Base-by-base conservation (phyloP, 2,113 vertebrate species). In the Centropus unirufus region DNA sequence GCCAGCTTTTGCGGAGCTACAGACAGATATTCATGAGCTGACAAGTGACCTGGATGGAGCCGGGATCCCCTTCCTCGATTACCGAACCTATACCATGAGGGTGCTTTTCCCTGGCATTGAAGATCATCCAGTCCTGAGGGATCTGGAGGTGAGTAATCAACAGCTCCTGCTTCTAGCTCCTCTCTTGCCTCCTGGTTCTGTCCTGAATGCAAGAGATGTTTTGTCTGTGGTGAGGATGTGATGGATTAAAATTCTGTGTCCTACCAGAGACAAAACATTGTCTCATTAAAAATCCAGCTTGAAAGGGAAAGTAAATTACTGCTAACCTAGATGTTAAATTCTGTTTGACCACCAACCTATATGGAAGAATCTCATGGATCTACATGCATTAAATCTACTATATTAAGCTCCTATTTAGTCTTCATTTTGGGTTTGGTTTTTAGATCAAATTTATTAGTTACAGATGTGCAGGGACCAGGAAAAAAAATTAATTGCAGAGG, bases 41-140 rank as follows among this genome's bases (percentile, higher is more conserved):
- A 99, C 99, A 26, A 99, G 99, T 8, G 99, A 99, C 93, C 98
- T 99, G 90, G 99, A 99, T 1, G 99, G 99, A 83, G 99, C 99
- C 0, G 99, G 99, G 15, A 99, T 99, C 81, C 99, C 99, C 12
- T 99, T 99, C 97, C 97, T 99, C 2, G 99, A 99, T 92, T 99
- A 99, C 87, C 98, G 99, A 91, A 99, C 98, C 18, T 99, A 99
- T 84, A 99, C 99, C 12, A 99, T 99, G 99, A 97, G 99, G 64
- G 99, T 99, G 58, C 98, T 99, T 27, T 99, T 99, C 93, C 99
- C 99, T 20, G 99, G 99, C 32, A 99, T 99, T 23, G 99, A 99
- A 95, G 99, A 99, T 77, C 99, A 99, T 68, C 99, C 99, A 27
- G 99, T 99, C 18, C 98, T 99, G 46, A 98, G 98, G 92, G 99